These are phyloP conservation scores for Cheilosia urbana DNA, from an alignment of 2,888 invertebrate species.

Conservation along the genomic window DNA sequence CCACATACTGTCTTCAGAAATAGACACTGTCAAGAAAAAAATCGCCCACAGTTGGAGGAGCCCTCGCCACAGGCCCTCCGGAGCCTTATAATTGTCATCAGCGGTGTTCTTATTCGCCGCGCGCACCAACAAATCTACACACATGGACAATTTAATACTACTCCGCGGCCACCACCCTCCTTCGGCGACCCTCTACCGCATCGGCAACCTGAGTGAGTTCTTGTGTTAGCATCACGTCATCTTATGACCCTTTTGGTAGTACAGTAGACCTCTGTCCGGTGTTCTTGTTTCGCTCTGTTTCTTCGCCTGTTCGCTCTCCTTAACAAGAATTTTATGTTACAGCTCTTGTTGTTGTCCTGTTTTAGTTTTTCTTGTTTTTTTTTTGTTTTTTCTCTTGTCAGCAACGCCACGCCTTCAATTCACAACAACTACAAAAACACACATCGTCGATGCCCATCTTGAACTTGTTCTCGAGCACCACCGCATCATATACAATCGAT, in stretches of 20 bases:
- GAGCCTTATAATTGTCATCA: conserved; percentile 59
- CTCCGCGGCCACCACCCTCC: not conserved
- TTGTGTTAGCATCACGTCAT: conserved; percentile 72
- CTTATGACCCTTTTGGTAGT: conserved; percentile 70
- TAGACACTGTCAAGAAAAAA: no score
- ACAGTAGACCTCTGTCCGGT: conserved; percentile 64
- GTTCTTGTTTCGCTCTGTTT: conserved; percentile 66
- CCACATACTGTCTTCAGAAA: conserved; percentile 32
- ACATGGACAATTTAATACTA: conserved; percentile 66
- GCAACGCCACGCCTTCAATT: conserved; percentile 63
- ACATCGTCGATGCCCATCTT: conserved; percentile 63
- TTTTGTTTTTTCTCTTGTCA: conserved; percentile 15
- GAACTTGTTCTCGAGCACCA: conserved; percentile 41
- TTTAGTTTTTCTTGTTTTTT: conserved; percentile 25
- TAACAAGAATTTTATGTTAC: conserved; percentile 73
- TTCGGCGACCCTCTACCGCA: not conserved
- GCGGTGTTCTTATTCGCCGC: conserved; percentile 54
- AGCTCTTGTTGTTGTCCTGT: conserved; percentile 69
- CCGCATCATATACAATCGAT: conserved; percentile 42
- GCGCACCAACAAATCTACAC: conserved; percentile 51
- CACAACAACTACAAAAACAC: conserved; percentile 43
- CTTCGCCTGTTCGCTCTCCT: conserved; percentile 66
- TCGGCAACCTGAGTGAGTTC: conserved; percentile 68
- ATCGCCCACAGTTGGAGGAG: not conserved
- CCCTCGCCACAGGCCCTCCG: conserved; percentile 4